A percentile compares a stretch with the other conserved stretches of the same genome.
Conservation (phyloP, 2,797 vertebrate genomes). For the Mormyrops boulengeri region DNA sequence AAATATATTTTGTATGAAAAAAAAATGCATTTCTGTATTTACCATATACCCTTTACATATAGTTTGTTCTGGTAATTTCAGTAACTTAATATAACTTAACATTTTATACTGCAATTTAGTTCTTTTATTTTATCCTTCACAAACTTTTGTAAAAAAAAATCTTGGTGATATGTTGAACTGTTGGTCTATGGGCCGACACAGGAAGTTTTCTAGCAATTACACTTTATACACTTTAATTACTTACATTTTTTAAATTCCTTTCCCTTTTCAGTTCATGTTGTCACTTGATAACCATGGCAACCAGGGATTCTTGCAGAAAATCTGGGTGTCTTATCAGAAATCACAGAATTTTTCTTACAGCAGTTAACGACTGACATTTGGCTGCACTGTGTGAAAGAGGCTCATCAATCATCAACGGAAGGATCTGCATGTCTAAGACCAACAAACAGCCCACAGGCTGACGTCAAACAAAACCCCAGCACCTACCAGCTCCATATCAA, state of each 20-base stretch:
- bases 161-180: background rate
- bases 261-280: constrained; percentile 12
- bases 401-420: constrained; percentile 14
- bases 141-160: too few relatives aligned
- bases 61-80: background rate
- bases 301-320: constrained; percentile 10
- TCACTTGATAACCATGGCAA: constrained; percentile 18
- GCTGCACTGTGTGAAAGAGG: constrained; percentile 13
- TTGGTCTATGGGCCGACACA: background rate
- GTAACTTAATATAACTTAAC: background rate
- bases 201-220: background rate
- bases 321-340: constrained; percentile 9
- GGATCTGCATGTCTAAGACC: background rate
- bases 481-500: constrained; percentile 12
- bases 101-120: background rate
- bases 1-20: background rate
- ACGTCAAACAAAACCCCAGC: background rate
- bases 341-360: constrained; percentile 23
- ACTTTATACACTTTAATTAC: background rate
- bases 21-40: background rate
- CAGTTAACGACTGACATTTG: constrained; percentile 22
- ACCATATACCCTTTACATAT: background rate
- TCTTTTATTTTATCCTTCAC: background rate
- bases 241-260: constrained; percentile 4
- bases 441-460: background rate